phyloP scores from a whole-genome alignment of 2,888 invertebrate species.

The Aleiodes testaceus region DNA sequence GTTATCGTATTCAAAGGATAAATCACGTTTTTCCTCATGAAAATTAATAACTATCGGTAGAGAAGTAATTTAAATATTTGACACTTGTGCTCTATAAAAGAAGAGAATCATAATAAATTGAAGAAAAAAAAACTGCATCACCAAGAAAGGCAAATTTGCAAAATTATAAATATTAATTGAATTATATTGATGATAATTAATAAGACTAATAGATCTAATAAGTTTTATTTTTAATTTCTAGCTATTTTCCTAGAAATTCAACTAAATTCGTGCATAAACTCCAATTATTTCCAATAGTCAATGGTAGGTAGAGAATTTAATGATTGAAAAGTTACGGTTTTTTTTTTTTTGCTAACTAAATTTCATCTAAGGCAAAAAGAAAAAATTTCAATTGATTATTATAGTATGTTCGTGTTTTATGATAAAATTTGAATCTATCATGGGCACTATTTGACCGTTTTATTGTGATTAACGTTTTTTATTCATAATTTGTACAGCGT shows the following conservation, averaged over 20 bases:
- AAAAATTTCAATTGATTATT: no score
- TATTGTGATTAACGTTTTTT: neutral
- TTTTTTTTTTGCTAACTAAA: slow-evolving; percentile 7
- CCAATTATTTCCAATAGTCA: slow-evolving; percentile 55
- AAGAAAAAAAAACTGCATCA: slow-evolving; percentile 1
- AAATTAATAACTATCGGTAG: no score
- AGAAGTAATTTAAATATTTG: no score
- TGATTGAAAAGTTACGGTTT: slow-evolving; percentile 23
- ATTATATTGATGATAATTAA: slow-evolving; percentile 43
- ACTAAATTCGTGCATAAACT: slow-evolving; percentile 64
- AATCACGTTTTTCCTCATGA: no score
- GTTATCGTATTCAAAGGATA: no score
- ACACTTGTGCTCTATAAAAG: slow-evolving; percentile 42
- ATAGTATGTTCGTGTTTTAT: slow-evolving; percentile 12
- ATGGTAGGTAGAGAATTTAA: slow-evolving; percentile 58
- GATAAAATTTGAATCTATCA: slow-evolving; percentile 13
- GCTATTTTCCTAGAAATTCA: slow-evolving; percentile 63
- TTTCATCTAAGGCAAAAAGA: no score
- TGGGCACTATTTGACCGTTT: neutral
- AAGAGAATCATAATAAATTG: slow-evolving; percentile 18
- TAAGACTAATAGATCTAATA: slow-evolving; percentile 65
- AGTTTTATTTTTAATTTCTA: slow-evolving; percentile 66
- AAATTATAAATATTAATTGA: slow-evolving; percentile 32
- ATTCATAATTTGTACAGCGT: slow-evolving; percentile 21
- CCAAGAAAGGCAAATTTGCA: slow-evolving; percentile 1